Base-by-base conservation (phyloP, 1,140 invertebrate species). In the Euura saliciscinereae region DNA sequence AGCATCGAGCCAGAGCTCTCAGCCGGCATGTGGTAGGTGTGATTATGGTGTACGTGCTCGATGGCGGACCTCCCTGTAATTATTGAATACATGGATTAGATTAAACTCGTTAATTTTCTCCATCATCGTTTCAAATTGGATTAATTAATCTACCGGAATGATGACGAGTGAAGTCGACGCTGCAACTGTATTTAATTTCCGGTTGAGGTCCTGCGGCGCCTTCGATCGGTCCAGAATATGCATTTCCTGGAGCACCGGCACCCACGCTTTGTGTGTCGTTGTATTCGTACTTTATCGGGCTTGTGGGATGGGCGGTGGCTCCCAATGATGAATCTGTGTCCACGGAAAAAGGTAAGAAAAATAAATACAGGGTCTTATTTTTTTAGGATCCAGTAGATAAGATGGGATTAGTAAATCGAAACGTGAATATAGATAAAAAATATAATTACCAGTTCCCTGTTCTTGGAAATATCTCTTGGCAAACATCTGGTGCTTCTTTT, bases 401-500 rank as follows among this genome's bases (percentile, higher is more conserved):
- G 11, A 44, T 42, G 8, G 59, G 13, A 64, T 64, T 10, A 64
- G 13, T 64, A 69, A 45, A 43, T 73, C 28, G 45, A 64, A 28
- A 28, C 28, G 28, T 28, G n/a, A 10, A 51, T 45, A 10, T 44
- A 44, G 71, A 44, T 65, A 43, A 44, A 68, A 44, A 65, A n/a
- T 64, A 68, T 68, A 78, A 75, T 73, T 51, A 80, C 82, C 78
- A 43, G 78, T 85, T 74, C 81, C 79, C 80, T 86, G 86, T 71
- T 87, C 94, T 83, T 96, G 93, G 76, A 94, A 93, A 81, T 93
- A 94, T 76, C 95, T 85, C 81, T 96, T 96, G 10, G 95, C 96
- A 82, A 95, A 97, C 91, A 97, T 93, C 77, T 97, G 95, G 84
- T 97, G 95, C 84, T 97, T 97, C 88, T 97, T 97, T 83, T 96